These are phyloP conservation scores for Cephus pulcher DNA, from an alignment of 2,888 invertebrate genomes.

Conservation along the genomic window DNA sequence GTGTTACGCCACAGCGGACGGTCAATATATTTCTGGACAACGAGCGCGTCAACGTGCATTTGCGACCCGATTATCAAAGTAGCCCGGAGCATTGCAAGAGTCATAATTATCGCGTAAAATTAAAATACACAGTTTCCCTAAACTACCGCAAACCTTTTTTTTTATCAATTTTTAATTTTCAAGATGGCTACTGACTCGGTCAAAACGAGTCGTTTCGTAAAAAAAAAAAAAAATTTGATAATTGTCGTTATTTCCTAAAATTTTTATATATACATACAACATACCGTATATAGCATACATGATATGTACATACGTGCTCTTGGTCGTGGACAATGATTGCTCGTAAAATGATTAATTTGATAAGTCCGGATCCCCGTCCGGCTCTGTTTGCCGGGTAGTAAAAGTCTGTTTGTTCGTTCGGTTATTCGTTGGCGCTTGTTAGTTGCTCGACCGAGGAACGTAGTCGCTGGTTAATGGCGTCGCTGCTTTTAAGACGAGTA, in stretches of 20 bases:
- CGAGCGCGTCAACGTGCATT: background rate
- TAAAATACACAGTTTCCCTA: background rate
- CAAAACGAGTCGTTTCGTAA: background rate
- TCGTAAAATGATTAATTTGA: conserved; percentile 55
- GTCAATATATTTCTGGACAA: background rate
- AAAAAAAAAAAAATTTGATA: background rate
- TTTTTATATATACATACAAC: background rate
- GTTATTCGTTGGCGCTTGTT: conserved; percentile 25
- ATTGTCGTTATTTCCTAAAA: background rate
- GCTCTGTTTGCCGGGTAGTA: conserved; percentile 41
- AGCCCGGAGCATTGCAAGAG: background rate
- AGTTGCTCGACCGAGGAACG: conserved; percentile 19
- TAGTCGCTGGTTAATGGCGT: conserved; percentile 26
- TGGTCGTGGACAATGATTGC: conserved; percentile 12
- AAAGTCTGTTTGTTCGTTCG: conserved; percentile 45
- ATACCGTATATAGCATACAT: too few species aligned
- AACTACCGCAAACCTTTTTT: background rate
- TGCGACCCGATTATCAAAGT: background rate
- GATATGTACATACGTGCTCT: background rate
- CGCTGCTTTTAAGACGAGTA: conserved; percentile 45
- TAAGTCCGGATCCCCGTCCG: conserved; percentile 32
- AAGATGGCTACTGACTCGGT: background rate
- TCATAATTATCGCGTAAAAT: background rate
- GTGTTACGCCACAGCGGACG: background rate
- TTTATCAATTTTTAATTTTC: background rate